These are phyloP conservation scores for Alcedo quadribrachys DNA, from an alignment of 2,797 vertebrate species.

Conservation along the genomic window DNA sequence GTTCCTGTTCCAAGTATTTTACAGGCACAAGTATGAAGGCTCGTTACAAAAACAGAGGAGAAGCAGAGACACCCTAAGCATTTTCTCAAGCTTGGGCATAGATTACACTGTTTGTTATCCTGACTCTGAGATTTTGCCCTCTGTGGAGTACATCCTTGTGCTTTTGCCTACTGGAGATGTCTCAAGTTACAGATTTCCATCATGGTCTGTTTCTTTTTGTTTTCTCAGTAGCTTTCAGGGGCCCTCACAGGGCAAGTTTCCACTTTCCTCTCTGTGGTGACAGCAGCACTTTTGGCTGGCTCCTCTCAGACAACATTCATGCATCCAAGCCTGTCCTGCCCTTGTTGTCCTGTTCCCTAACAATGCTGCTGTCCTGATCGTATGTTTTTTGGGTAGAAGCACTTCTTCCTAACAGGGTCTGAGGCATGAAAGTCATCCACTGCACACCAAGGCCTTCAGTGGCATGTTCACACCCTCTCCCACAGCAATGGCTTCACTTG, in stretches of 20 bases:
- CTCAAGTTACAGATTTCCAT: conserved; percentile 25
- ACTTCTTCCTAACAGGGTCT: background rate
- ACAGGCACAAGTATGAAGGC: background rate
- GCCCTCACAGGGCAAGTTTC: background rate
- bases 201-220: background rate
- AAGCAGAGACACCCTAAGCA: background rate
- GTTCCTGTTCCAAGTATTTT: background rate
- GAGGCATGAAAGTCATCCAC: background rate
- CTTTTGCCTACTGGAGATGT: background rate
- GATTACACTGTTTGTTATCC: background rate
- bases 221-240: conserved; percentile 14
- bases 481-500: background rate
- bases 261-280: background rate
- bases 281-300: background rate
- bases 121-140: background rate
- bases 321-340: background rate
- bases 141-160: background rate
- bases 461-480: background rate
- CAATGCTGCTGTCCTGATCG: background rate
- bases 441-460: background rate
- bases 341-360: background rate
- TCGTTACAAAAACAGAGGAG: background rate
- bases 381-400: background rate
- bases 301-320: background rate
- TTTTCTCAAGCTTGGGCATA: background rate